These are phyloP conservation scores for Cyclura pinguis DNA, from an alignment of 2,797 vertebrate genomes.

Conservation along the genomic window DNA sequence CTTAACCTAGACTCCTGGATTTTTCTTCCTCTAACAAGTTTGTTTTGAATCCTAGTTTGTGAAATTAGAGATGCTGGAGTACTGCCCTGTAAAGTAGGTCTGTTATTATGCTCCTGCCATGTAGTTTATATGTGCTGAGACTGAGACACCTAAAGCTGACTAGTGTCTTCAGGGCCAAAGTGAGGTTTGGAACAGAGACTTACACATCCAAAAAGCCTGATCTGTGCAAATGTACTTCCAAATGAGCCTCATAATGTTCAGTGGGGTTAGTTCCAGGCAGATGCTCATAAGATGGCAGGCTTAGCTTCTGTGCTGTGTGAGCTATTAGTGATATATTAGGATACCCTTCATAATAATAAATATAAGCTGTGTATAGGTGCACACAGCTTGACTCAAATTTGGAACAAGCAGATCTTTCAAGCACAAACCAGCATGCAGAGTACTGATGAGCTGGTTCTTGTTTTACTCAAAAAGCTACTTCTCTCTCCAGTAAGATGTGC, in stretches of 20 bases:
- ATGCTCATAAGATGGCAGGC: neutral
- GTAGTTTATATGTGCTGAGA: neutral
- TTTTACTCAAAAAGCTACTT: neutral
- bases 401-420: neutral
- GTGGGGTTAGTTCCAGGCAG: neutral
- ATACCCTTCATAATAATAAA: neutral
- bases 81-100: neutral
- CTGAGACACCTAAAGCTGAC: no score
- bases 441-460: neutral
- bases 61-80: neutral
- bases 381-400: neutral
- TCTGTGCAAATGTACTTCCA: neutral
- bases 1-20: neutral
- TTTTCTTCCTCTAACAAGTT: neutral
- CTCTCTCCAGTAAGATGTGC: neutral
- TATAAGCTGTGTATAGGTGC: neutral
- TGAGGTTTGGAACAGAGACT: neutral
- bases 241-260: neutral
- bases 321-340: neutral
- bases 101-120: neutral
- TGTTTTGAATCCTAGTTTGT: neutral
- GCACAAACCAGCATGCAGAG: neutral
- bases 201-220: neutral
- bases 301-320: neutral
- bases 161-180: neutral